Evolutionary conservation across 2,888 invertebrate species (phyloP).

Genomic region (Chrysina gloriosa): DNA sequence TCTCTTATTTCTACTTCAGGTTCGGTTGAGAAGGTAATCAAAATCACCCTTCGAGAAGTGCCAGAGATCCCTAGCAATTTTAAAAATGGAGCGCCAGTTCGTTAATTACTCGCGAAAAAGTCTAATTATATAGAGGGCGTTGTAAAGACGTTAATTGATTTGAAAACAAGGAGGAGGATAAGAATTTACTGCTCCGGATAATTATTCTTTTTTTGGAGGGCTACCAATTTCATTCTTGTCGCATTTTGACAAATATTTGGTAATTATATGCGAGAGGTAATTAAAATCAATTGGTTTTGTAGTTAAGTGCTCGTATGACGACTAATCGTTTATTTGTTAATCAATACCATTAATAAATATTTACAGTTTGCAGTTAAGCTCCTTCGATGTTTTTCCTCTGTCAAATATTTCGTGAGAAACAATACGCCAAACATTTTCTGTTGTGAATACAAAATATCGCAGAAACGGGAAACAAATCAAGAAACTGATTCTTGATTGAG

Average conservation of each 20-base stretch:
- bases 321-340: too few relatives aligned
- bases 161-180: constrained; percentile 60
- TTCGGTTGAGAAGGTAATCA: constrained; percentile 55
- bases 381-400: too few relatives aligned
- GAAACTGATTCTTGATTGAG: too few relatives aligned
- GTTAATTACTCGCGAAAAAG: constrained; percentile 54
- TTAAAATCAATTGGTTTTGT: not conserved
- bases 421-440: too few relatives aligned
- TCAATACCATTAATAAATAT: too few relatives aligned
- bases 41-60: constrained; percentile 61
- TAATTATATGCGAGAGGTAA: too few relatives aligned
- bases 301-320: too few relatives aligned
- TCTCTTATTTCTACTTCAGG: not conserved
- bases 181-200: constrained; percentile 37
- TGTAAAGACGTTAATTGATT: constrained; percentile 64
- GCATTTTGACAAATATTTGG: too few relatives aligned
- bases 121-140: constrained; percentile 64
- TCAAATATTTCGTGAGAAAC: too few relatives aligned
- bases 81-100: constrained; percentile 60
- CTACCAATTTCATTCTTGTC: not conserved
- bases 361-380: too few relatives aligned
- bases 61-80: constrained; percentile 61
- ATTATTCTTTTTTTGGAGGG: constrained; percentile 34
- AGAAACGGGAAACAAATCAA: too few relatives aligned
- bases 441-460: too few relatives aligned